Conservation (phyloP, 2,113 vertebrate genomes). For the Oenanthe oenanthe region DNA sequence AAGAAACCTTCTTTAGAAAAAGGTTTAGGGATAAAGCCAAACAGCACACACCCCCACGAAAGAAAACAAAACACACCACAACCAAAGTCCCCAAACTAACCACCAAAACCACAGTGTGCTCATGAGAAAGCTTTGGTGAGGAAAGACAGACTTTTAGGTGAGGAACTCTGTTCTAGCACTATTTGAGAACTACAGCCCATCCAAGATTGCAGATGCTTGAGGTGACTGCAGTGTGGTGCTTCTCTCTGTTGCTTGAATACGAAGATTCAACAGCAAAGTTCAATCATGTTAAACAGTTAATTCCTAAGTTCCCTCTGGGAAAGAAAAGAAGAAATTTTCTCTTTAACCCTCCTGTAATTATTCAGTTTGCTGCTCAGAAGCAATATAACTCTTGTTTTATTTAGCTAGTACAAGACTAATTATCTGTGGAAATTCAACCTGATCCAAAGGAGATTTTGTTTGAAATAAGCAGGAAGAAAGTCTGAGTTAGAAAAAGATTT, state of each 20-base stretch:
- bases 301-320: not conserved
- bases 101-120: not conserved
- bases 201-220: not conserved
- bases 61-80: not conserved
- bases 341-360: slow-evolving; percentile 34
- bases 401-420: slow-evolving; percentile 58
- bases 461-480: slow-evolving; percentile 64
- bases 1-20: not conserved
- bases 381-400: slow-evolving; percentile 44
- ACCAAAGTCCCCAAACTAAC: not conserved
- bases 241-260: not conserved
- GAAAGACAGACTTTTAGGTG: not conserved
- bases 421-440: slow-evolving; percentile 66
- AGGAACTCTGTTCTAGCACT: not conserved
- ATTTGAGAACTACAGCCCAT: not conserved
- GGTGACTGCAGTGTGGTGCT: not conserved
- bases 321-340: not conserved
- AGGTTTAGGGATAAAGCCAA: not conserved
- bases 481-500: slow-evolving; percentile 52
- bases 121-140: slow-evolving; percentile 14
- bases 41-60: not conserved
- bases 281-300: slow-evolving; percentile 5
- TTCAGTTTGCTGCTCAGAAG: slow-evolving; percentile 14
- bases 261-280: not conserved
- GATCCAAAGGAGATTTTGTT: slow-evolving; percentile 18